These are phyloP conservation scores for Eumerus sabulonum DNA, from an alignment of 2,888 invertebrate species.

Conservation along the genomic window DNA sequence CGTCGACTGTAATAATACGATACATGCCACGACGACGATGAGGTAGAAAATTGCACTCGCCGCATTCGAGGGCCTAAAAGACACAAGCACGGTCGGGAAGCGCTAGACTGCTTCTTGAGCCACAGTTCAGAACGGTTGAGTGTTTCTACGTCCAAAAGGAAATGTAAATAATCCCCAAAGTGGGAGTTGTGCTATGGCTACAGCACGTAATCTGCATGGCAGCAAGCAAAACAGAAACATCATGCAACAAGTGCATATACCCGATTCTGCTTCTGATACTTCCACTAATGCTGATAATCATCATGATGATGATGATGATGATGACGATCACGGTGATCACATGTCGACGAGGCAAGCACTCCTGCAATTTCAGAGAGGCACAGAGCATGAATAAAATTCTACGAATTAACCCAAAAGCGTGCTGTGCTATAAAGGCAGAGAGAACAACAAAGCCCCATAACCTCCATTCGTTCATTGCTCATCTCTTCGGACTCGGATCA, in stretches of 20 bases:
- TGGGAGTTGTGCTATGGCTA: conserved; percentile 63
- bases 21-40: conserved; percentile 18
- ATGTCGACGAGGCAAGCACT: conserved; percentile 4
- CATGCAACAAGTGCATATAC: conserved; percentile 65
- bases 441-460: conserved; percentile 62
- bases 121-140: background rate
- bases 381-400: conserved; percentile 48
- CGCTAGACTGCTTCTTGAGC: conserved; percentile 19
- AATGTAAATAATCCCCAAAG: conserved; percentile 68
- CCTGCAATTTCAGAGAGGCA: conserved; percentile 17
- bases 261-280: too few relatives aligned
- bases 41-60: conserved; percentile 53
- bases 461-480: conserved; percentile 26
- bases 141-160: conserved; percentile 55
- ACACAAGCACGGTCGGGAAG: conserved; percentile 24
- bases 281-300: conserved; percentile 33
- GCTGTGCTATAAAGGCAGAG: conserved; percentile 40
- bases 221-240: conserved; percentile 59
- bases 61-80: conserved; percentile 18
- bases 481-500: conserved; percentile 1
- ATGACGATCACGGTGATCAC: conserved; percentile 39
- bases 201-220: conserved; percentile 61
- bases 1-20: conserved; percentile 57
- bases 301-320: conserved; percentile 39
- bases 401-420: conserved; percentile 61